Evolutionary conservation across 2,113 vertebrate species (phyloP), one percentile per base, ranked within the genome.

Genomic region (Rhea pennata): DNA sequence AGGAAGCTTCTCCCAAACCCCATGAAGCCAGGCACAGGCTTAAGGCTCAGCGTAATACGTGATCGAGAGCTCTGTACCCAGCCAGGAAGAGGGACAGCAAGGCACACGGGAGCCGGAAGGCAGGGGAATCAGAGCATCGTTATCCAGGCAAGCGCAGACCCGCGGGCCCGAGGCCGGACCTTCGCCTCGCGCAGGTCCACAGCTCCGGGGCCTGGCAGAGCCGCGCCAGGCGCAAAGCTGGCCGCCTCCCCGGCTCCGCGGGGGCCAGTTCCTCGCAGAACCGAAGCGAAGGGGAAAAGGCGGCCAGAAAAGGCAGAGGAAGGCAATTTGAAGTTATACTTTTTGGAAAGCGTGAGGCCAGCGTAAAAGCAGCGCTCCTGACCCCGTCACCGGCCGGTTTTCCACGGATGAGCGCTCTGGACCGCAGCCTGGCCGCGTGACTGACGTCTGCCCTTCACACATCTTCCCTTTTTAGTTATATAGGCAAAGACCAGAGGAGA

Each of bases 121-220:
- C 31, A 78, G 36, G 51, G 4, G 39, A 79, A 66, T 54, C 36
- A 42, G 33, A 33, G 10, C 33, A 22, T 36, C 17, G 4, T 29
- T 36, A 59, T 33, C 27, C 59, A 24, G n/a, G 50, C 29, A 71
- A 36, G 11, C 4, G 20, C 51, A 69, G 40, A 72, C 59, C 23
- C 58, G 7, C 2, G 1, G 67, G n/a, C 31, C 22, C 19, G 27
- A 88, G 36, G 23, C 31, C 36, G 58, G 59, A 17, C 5, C 1
- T 0, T 22, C 8, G 1, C 65, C 44, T 90, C 0, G 0, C 16
- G 65, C 65, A 50, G 67, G 9, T 59, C 9, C 6, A 10, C 56
- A 36, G 39, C 27, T 82, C 51, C 17, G 12, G 36, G 36, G 36
- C 36, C 61, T 16, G n/a, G 17, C 36, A 36, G 13, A 9, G 10